Evolutionary conservation across 1,140 invertebrate species (phyloP).

Genomic region (Mactra quadrangularis): DNA sequence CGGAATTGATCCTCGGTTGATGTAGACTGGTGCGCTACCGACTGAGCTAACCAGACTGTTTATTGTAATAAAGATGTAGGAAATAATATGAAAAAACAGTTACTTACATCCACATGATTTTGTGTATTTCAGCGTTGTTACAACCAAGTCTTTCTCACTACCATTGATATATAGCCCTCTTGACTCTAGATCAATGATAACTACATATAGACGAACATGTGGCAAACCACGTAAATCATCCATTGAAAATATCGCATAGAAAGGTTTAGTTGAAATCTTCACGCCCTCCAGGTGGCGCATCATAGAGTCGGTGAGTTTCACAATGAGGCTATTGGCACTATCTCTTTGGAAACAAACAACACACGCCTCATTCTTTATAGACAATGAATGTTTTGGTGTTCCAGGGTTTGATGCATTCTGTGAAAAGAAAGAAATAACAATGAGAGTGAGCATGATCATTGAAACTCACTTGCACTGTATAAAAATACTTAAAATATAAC

Average conservation of each 20-base stretch:
- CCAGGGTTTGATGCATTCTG: slow-evolving; percentile 43
- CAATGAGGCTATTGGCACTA: slow-evolving; percentile 38
- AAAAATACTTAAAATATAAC: neutral
- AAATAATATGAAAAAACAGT: no score
- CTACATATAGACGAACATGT: slow-evolving; percentile 68
- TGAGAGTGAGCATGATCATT: neutral
- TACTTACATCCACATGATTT: slow-evolving; percentile 67
- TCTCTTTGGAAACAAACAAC: slow-evolving; percentile 52
- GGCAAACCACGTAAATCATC: slow-evolving; percentile 69
- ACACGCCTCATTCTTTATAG: slow-evolving; percentile 42
- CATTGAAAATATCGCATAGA: slow-evolving; percentile 64
- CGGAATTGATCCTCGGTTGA: no score
- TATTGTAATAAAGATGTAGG: no score
- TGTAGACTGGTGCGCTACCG: no score
- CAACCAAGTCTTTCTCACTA: slow-evolving; percentile 64
- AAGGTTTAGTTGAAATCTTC: slow-evolving; percentile 61
- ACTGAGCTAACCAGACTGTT: no score
- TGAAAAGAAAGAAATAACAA: neutral
- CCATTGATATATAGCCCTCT: slow-evolving; percentile 45
- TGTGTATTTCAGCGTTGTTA: slow-evolving; percentile 62
- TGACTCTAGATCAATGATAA: slow-evolving; percentile 68
- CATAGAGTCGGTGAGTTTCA: slow-evolving; percentile 59
- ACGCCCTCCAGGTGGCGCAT: slow-evolving; percentile 68
- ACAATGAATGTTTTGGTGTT: slow-evolving; percentile 33
- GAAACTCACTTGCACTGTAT: neutral